Base-by-base conservation (phyloP, 2,113 vertebrate species). In the Sylvilagus bachmani region DNA sequence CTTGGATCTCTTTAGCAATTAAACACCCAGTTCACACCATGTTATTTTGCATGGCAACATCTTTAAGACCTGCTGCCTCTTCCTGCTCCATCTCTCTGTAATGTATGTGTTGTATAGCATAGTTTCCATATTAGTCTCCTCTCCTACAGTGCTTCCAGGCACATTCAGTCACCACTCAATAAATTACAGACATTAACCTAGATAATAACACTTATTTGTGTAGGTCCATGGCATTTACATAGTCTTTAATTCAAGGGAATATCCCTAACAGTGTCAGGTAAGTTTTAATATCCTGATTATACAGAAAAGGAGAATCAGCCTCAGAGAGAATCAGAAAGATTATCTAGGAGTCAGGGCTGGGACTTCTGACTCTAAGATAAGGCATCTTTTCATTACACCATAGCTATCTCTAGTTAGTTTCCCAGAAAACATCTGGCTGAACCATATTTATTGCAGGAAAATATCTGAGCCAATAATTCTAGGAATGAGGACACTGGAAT, bases 391-490 rank as follows among this genome's bases (percentile, higher is more conserved):
- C 10, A 25, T 49, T 11, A 21, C 1, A 51, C 6, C 17, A 38
- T 10, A 75, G 38, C 64, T 51, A 38, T 67, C 27, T 78, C 67
- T 70, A 69, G n/a, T 61, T 86, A 53, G 11, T 10, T 36, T 81
- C n/a, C 33, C 58, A 55, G 31, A 86, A 89, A 64, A 62, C 73
- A 69, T 51, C 49, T 83, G 51, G 12, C 31, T 1, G 17, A 51
- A 69, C 62, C 51, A 33, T 74, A 78, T 71, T 74, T 36, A 75
- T 31, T 74, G 21, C 33, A 86, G 36, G 25, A 73, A 81, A 81
- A 73, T 55, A n/a, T 77, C 86, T 58, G 38, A 19, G 21, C 69
- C 82, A 74, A 62, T 77, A 64, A 69, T 82, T 94, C 78, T 82
- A 64, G 21, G 64, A 82, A 93, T 10, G 19, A 94, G 49, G 70